Conservation (phyloP, 1,140 invertebrate species). For the Bicyclus anynana region DNA sequence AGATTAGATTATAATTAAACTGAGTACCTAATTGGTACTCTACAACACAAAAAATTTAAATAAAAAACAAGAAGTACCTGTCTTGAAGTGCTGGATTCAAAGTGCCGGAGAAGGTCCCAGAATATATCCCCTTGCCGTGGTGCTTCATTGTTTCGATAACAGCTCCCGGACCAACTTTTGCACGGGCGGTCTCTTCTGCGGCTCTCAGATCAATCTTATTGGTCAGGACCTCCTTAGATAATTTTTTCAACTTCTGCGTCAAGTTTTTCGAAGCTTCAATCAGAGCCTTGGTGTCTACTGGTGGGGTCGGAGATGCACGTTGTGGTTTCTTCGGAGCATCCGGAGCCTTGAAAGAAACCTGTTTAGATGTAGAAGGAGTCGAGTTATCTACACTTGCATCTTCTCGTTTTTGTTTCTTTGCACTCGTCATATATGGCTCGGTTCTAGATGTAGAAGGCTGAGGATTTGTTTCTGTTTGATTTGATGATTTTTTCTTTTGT, state of each 20-base stretch:
- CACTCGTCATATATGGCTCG: constrained; percentile 53
- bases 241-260: constrained; percentile 92
- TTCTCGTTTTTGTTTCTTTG: constrained; percentile 49
- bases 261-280: constrained; percentile 94
- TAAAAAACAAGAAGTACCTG: constrained; percentile 57
- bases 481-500: constrained; percentile 64
- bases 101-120: constrained; percentile 90
- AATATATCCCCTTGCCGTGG: constrained; percentile 93
- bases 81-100: constrained; percentile 96
- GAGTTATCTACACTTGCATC: constrained; percentile 44
- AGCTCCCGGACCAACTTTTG: constrained; percentile 83
- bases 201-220: constrained; percentile 78
- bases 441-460: constrained; percentile 69
- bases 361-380: constrained; percentile 59
- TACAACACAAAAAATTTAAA: background rate
- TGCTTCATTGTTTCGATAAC: constrained; percentile 96
- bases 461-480: constrained; percentile 19
- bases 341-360: constrained; percentile 47
- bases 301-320: constrained; percentile 45
- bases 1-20: no score
- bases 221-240: constrained; percentile 92
- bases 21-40: no score
- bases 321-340: constrained; percentile 58
- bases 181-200: constrained; percentile 69
- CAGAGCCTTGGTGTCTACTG: constrained; percentile 84